Percentiles rank a stretch among this genome's conserved stretches.
Conservation (phyloP, 2,113 vertebrate genomes). For the Raja brachyura region DNA sequence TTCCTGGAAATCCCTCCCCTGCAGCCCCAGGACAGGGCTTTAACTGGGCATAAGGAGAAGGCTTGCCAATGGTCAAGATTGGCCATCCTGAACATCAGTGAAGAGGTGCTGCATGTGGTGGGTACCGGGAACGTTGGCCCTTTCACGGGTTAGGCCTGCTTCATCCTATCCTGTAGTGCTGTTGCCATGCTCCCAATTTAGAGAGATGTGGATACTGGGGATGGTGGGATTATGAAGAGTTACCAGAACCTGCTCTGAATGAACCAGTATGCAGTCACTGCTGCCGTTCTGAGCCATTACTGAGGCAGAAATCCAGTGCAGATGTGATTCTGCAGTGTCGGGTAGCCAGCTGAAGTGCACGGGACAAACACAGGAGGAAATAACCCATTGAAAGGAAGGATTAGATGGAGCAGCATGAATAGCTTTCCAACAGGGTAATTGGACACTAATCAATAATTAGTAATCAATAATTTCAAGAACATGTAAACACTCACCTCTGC, state of each 20-base stretch:
- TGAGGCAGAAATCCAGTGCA: not conserved
- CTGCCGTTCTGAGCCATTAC: not conserved
- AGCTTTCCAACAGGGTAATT: not conserved
- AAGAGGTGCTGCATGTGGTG: not conserved
- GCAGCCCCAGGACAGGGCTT: not conserved
- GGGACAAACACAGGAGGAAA: not conserved
- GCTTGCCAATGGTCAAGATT: not conserved
- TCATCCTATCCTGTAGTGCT: not conserved
- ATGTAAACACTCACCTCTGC: constrained; percentile 62
- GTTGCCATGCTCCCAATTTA: not conserved
- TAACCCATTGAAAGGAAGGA: not conserved
- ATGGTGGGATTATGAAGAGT: not conserved
- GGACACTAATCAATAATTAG: not conserved
- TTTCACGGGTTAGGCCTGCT: not conserved
- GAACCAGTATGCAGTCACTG: not conserved
- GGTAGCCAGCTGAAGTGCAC: not conserved
- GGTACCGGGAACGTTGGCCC: not conserved
- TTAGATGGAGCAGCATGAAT: not conserved
- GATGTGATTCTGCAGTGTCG: not conserved
- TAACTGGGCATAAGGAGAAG: not conserved
- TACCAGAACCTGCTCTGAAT: not conserved
- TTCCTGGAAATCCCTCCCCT: not conserved
- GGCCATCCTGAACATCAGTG: too few relatives aligned
- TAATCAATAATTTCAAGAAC: not conserved
- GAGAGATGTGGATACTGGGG: not conserved